phyloP scores from a whole-genome alignment of 2,888 invertebrate genomes.

The Pocota personata region DNA sequence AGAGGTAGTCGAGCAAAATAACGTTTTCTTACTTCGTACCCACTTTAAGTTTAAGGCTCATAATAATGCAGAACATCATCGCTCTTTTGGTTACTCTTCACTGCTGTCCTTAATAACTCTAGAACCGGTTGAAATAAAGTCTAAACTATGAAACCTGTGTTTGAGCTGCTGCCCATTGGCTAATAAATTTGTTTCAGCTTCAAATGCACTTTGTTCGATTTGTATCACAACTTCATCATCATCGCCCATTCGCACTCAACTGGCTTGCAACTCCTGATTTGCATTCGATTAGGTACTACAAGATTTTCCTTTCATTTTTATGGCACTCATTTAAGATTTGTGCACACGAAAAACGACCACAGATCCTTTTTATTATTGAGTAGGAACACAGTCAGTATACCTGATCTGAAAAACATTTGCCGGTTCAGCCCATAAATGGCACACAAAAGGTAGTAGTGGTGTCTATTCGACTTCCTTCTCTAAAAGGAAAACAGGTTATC shows the following conservation, averaged over 20 bases:
- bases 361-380: slow-evolving; percentile 54
- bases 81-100: neutral
- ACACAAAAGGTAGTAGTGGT: slow-evolving; percentile 51
- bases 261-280: slow-evolving; percentile 40
- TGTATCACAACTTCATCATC: slow-evolving; percentile 33
- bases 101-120: neutral
- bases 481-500: slow-evolving; percentile 63
- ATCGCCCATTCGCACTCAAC: neutral
- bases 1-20: too few relatives aligned
- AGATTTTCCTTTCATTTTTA: slow-evolving; percentile 62
- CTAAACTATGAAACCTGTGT: neutral
- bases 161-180: neutral
- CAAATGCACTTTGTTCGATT: slow-evolving; percentile 28
- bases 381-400: slow-evolving; percentile 10
- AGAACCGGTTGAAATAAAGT: neutral
- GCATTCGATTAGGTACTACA: slow-evolving; percentile 56
- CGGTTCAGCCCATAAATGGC: slow-evolving; percentile 59
- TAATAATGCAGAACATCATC: neutral
- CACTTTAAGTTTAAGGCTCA: too few relatives aligned
- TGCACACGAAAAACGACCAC: slow-evolving; percentile 15
- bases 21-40: too few relatives aligned
- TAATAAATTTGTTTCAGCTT: neutral
- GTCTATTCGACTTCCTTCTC: slow-evolving; percentile 63
- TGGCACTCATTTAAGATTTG: slow-evolving; percentile 40
- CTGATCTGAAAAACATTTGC: slow-evolving; percentile 47